Evolutionary conservation across 1,140 invertebrate genomes (phyloP), one percentile per base, ranked within the genome.

Genomic region (Drosophila novamexicana): DNA sequence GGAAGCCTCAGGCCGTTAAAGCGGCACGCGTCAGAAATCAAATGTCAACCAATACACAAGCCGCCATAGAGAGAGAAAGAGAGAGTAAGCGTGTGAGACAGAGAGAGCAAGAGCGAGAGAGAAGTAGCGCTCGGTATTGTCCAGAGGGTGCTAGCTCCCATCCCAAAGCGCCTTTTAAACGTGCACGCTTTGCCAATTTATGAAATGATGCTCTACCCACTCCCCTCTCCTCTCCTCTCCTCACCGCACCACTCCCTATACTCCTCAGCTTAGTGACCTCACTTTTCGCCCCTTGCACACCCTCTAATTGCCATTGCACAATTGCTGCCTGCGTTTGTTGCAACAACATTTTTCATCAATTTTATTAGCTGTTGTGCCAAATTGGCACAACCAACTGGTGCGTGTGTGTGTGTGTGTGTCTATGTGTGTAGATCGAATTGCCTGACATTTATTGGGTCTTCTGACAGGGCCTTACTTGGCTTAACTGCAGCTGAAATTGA

Each of bases 11-110:
- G 61, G 75, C 74, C 72, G 83, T 86, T 82, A 86, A 83, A 80
- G 22, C 84, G 83, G 77, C 83, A 88, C 83, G 83, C 84, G 83
- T 80, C 84, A 56, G 65, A 88, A 88, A 88, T 88, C 84, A 88
- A 88, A 88, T 88, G 83, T 80, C 79, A 83, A 70, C 56, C 71
- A 62, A 57, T 49, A 66, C 49, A 49, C 64, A 36, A 42, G 40
- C 6, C 10, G 39, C 9, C 6, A 49, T 54, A 42, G 7, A 34
- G 65, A 18, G 16, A n/a, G 14, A 36, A 14, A 14, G 5, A 34
- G 58, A 22, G 34, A 37, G 39, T 7, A 16, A 34, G 32, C 7
- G 59, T 29, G 0, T 29, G 22, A 29, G 22, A 29, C 2, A 29
- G 0, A 22, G 0, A 22, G 36, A 58, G 6, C 9, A 8, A 14